Conservation (phyloP, 2,888 invertebrate genomes). For the Oligia strigilis region DNA sequence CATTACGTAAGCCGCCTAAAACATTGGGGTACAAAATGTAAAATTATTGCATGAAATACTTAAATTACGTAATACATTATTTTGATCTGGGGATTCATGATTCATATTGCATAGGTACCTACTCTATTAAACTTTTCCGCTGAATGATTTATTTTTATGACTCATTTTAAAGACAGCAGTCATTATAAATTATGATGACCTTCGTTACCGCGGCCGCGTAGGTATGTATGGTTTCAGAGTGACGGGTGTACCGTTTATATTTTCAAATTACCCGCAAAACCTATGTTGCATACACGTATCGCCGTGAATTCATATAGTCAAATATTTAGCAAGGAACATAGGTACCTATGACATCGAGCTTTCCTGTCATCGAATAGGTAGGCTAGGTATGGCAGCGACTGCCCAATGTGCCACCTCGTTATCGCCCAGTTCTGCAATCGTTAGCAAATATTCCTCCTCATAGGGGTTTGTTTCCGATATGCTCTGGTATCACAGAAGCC, state of each 20-base stretch:
- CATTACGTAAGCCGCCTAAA: constrained; percentile 18
- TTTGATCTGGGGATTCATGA: constrained; percentile 54
- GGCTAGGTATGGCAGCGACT: not conserved
- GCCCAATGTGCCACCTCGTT: not conserved
- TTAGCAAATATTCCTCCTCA: not conserved
- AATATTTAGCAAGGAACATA: constrained; percentile 1
- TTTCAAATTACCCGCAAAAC: constrained; percentile 29
- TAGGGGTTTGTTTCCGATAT: not conserved
- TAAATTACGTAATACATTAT: constrained; percentile 48
- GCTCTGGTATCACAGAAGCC: not conserved
- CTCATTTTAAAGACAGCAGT: constrained; percentile 57
- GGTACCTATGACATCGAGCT: not conserved
- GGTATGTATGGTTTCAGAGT: constrained; percentile 35
- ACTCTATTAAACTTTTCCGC: constrained; percentile 57
- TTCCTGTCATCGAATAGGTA: not conserved
- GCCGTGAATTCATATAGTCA: not conserved
- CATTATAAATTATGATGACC: constrained; percentile 55
- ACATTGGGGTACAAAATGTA: constrained; percentile 31
- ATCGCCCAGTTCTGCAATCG: not conserved
- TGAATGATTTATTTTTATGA: constrained; percentile 65
- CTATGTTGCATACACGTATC: constrained; percentile 1
- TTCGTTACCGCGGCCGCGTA: constrained; percentile 25
- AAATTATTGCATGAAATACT: constrained; percentile 38
- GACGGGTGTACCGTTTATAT: constrained; percentile 24
- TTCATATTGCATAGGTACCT: constrained; percentile 43